Percentiles rank a stretch among this genome's conserved stretches.
phyloP scores from a whole-genome alignment of 2,113 vertebrate species.

The Petroica traversi region DNA sequence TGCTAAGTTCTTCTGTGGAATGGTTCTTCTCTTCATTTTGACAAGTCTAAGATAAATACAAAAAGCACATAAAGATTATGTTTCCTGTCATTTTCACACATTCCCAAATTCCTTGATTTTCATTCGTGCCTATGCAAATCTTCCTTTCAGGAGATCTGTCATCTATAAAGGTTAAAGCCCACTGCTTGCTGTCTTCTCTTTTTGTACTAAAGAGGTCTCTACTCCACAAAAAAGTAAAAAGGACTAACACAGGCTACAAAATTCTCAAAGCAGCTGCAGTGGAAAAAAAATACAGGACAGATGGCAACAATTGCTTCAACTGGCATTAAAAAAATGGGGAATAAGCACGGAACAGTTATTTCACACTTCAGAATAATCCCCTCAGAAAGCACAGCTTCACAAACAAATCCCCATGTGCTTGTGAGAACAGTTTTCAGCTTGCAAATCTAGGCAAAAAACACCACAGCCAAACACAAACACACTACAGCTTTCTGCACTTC shows the following conservation, averaged over 20 bases:
- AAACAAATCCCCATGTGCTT: background rate
- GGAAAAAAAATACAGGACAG: background rate
- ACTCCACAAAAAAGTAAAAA: background rate
- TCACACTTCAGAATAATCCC: background rate
- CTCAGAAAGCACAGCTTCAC: background rate
- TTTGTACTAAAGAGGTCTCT: background rate
- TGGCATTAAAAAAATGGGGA: background rate
- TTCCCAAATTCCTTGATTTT: background rate
- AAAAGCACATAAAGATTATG: background rate
- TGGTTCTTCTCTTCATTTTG: slow-evolving; percentile 65
- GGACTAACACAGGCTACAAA: background rate
- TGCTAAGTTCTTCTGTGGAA: slow-evolving; percentile 58
- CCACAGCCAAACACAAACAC: background rate
- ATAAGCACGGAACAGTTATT: background rate
- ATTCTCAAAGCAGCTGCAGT: background rate
- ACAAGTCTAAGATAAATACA: slow-evolving; percentile 58
- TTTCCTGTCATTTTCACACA: background rate
- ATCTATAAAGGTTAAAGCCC: background rate
- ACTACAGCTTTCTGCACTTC: background rate
- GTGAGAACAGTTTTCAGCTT: background rate
- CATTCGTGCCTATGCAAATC: background rate
- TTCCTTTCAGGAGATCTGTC: background rate
- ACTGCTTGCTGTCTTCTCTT: background rate
- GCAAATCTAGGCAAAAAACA: background rate
- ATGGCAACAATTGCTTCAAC: background rate